Base-by-base conservation (phyloP, 2,888 invertebrate genomes). In the Heliconius charithonia region DNA sequence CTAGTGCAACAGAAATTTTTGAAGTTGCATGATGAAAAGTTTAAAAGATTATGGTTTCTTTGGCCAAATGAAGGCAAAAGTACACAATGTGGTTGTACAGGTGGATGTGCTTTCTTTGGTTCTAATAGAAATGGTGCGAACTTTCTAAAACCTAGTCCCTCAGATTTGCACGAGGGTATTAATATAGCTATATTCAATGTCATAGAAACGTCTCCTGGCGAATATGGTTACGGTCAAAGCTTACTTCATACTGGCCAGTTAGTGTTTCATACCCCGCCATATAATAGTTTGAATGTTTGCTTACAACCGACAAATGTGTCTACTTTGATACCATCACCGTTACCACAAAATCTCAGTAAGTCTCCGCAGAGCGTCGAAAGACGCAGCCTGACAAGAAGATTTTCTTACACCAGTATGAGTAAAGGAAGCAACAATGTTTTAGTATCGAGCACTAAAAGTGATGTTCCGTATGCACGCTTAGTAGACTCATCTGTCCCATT, bases 101-200 rank as follows among this genome's bases (percentile, higher is more conserved):
- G 99, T 4, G 99, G 99, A 0, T 99, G 99, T 88, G 96, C 96
- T 19, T 99, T 99, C 94, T 99, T 99, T 88, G 99, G 99, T 3
- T 97, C 96, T 77, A 99, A 99, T 90, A 96, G 96, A 86, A 98
- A 99, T 89, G 99, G 99, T 0, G 94, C 96, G 19, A 96, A 97
- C 83, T 99, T 99, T 92, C 98, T 99, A 83, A 97, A 98, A 87
- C 98, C 98, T 0, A 97, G 96, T 82, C 95, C 97, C 41, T 96
- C 97, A 79, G 98, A 98, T 92, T 93, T 97, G 65, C 96, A 96
- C 78, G 98, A 98, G 85, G 98, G 98, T 4, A 96, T 97, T 62
- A 98, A 98, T 86, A 96, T 98, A 78, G 98, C 98, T 4, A 96
- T 97, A 83, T 97, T 97, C 86, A 96, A 96, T 95, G 96, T 95